Evolutionary conservation across 2,888 invertebrate species (phyloP).

Genomic region (Metalampra italica): DNA sequence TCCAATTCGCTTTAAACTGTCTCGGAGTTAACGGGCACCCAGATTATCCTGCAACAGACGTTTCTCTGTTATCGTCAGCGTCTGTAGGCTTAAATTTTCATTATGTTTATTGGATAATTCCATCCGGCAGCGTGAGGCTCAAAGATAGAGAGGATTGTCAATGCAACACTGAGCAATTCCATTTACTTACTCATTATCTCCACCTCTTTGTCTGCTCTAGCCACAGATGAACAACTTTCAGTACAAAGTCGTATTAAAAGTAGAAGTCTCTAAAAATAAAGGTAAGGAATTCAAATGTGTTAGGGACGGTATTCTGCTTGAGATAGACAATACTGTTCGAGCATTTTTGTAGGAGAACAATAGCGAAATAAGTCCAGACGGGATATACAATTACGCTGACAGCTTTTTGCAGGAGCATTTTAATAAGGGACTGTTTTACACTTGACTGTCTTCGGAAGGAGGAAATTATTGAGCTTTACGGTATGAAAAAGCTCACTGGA

Average conservation of each 20-base stretch:
- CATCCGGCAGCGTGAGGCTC: conserved; percentile 60
- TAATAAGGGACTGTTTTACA: conserved; percentile 50
- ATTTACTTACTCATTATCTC: conserved; percentile 29
- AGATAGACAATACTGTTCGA: background rate
- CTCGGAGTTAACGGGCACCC: conserved; percentile 39
- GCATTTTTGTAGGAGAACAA: conserved; percentile 14
- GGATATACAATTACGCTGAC: conserved; percentile 27
- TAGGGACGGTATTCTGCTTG: background rate
- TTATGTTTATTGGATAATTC: conserved; percentile 78
- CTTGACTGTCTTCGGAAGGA: conserved; percentile 36
- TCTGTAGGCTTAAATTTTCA: conserved; percentile 76
- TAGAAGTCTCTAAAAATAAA: background rate
- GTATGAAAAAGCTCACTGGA: conserved; percentile 37
- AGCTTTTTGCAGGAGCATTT: conserved; percentile 34
- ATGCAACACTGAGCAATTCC: conserved; percentile 71
- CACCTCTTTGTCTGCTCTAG: conserved; percentile 14
- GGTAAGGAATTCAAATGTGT: background rate
- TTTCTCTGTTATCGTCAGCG: conserved; percentile 49
- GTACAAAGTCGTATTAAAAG: background rate
- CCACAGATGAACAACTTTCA: conserved; percentile 19
- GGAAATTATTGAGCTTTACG: conserved; percentile 44
- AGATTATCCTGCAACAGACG: conserved; percentile 72
- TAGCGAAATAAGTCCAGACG: conserved; percentile 10
- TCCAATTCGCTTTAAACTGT: conserved; percentile 55
- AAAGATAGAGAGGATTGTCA: conserved; percentile 70